Evolutionary conservation across 1,140 invertebrate species (phyloP), one percentile per base, ranked within the genome.

Genomic region (Formica exsecta): DNA sequence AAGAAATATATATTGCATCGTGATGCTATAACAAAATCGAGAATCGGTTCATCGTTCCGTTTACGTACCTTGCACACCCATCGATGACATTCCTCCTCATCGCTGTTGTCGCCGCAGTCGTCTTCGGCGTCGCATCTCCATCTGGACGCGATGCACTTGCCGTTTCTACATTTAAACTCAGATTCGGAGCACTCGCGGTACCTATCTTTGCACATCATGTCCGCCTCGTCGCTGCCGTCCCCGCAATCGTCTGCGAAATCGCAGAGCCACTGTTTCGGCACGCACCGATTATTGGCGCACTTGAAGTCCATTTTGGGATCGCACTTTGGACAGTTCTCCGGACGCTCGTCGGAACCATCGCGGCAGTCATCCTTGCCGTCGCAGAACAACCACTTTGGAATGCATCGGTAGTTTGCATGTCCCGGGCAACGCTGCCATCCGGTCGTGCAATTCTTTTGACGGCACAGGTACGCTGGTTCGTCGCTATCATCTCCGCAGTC

Each of bases 171-270:
- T 19, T 97, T 96, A 95, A 99, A 99, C 94, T 99, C 99, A 0
- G 98, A 99, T 93, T 99, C 98, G 0, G 98, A 99, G 92, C 99
- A 99, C 81, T 98, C 97, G 32, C 99, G 95, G 91, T 99, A 99
- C 29, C 96, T 96, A n/a, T 97, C 97, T 92, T 97, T 97, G 94
- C 98, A 98, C 22, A 98, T 95, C 0, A 96, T 94, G 87, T 98
- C 97, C 19, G 96, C 95, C 94, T 99, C 99, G 93, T 99, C 99
- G 62, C 97, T 98, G 22, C 97, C 97, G 93, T 99, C 99, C 0
- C 98, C 98, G 91, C 99, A 99, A 91, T 99, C 99, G 90, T 99
- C 98, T 38, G 98, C 98, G 95, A 99, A 99, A 92, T 99, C 99
- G 92, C 99, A 99, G 70, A 98, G 96, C 98, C 99, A 99, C 91